Evolutionary conservation across 2,797 vertebrate species (phyloP).

Genomic region (Odontamblyopus rebecca): DNA sequence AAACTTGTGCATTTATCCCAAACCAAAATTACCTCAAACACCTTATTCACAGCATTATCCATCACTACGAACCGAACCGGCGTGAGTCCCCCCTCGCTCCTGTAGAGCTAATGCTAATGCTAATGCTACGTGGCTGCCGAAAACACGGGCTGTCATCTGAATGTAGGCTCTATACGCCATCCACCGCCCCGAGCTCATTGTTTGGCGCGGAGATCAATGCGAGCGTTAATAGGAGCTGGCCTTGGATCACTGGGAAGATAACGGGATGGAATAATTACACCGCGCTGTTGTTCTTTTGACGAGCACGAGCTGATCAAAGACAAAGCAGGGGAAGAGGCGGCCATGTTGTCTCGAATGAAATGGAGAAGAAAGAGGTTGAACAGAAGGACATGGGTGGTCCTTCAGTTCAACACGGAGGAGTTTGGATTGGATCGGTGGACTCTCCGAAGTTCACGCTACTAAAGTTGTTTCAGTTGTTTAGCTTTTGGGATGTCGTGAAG

Average conservation of each 20-base stretch:
- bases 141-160: slow-evolving; percentile 27
- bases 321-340: slow-evolving; percentile 32
- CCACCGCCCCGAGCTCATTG: slow-evolving; percentile 31
- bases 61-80: not conserved
- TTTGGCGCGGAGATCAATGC: slow-evolving; percentile 58
- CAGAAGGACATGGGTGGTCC: not conserved
- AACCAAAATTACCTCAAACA: not conserved
- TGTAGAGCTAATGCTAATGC: slow-evolving; percentile 7
- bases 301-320: slow-evolving; percentile 65
- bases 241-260: slow-evolving; percentile 45
- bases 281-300: slow-evolving; percentile 50
- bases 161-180: slow-evolving; percentile 16
- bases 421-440: not conserved
- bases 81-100: not conserved
- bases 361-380: not conserved
- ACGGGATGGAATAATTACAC: slow-evolving; percentile 63
- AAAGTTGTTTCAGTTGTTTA: too few species aligned
- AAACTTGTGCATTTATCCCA: not conserved
- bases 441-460: not conserved
- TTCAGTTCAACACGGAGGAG: not conserved
- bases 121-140: slow-evolving; percentile 25
- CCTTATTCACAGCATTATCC: too few species aligned
- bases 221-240: slow-evolving; percentile 53
- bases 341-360: slow-evolving; percentile 23
- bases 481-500: too few species aligned